A percentile compares a stretch with the other conserved stretches of the same genome.
phyloP scores from a whole-genome alignment of 2,888 invertebrate genomes.

The Bellardia pandia region DNA sequence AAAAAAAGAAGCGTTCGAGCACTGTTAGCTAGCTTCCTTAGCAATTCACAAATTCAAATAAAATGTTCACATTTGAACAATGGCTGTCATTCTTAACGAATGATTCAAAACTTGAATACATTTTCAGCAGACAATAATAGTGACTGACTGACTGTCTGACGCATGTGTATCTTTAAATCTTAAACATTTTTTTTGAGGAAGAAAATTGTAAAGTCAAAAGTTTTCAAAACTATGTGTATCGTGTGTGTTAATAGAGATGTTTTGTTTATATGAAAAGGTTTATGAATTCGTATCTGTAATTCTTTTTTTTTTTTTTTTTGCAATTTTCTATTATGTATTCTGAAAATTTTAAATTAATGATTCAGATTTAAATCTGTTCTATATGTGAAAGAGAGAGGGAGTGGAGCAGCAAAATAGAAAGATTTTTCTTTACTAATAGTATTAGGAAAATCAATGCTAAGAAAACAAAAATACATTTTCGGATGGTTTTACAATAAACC shows the following conservation, averaged over 20 bases:
- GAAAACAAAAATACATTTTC: no score
- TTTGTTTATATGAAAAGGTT: slow-evolving; percentile 13
- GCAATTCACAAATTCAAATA: slow-evolving; percentile 55
- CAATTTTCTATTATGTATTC: not conserved
- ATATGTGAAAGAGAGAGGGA: no score
- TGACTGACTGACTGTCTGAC: slow-evolving; percentile 36
- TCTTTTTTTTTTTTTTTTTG: not conserved
- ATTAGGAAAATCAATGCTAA: no score
- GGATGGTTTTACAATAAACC: no score
- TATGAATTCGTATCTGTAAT: not conserved
- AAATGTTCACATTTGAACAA: slow-evolving; percentile 55
- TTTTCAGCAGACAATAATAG: slow-evolving; percentile 20
- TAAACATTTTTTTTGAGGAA: slow-evolving; percentile 33
- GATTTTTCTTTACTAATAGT: no score
- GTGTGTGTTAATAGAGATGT: slow-evolving; percentile 40
- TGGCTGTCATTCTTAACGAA: slow-evolving; percentile 64
- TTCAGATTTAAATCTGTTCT: not conserved
- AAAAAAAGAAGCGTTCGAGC: not conserved
- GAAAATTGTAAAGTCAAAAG: slow-evolving; percentile 36
- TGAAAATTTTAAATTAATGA: not conserved
- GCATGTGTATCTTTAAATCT: slow-evolving; percentile 52
- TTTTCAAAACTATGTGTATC: not conserved
- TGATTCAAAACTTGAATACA: slow-evolving; percentile 40
- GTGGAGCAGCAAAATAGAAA: no score
- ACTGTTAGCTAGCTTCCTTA: slow-evolving; percentile 43